Evolutionary conservation across 2,888 invertebrate species (phyloP), one percentile per base, ranked within the genome.

Genomic region (Eristalis arbustorum): DNA sequence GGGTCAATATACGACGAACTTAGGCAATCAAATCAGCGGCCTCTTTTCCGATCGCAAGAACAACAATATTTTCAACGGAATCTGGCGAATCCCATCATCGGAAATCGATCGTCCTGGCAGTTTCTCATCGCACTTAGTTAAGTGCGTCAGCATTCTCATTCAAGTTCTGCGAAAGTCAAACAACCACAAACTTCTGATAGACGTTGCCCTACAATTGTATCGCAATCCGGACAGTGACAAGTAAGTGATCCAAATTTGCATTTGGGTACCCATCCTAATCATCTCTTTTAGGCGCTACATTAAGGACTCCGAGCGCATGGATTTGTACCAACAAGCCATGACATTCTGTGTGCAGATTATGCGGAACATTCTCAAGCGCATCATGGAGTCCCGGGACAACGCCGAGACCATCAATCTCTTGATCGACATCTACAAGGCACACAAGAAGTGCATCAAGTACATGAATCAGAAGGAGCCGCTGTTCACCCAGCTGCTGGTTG

Each of bases 91-190:
- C 91, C 98, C 98, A 0, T 95, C 96, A 1, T 95, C 95, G 80
- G 98, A 99, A 94, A 96, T 98, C 59, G 98, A 98, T 91, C 94
- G 98, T 84, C 96, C 98, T 0, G 98, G 98, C 3, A 97, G 97
- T 88, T 97, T 99, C 91, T 96, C 97, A 0, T 96, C 97, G 42
- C 98, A 98, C 91, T 97, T 98, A 96, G 96, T 96, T 88, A 95
- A 97, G 80, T 97, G 97, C 88, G 95, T 98, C 2, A 94, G 95
- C 25, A 94, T 98, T 40, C 94, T 98, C 6, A 94, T 98, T 93
- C 96, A 97, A 91, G 95, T 98, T 82, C 93, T 98, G 57, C 94
- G 95, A 89, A 96, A 96, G 90, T 95, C 96, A 42, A 95, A 96
- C 78, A 98, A 98, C 91, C 95, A 96, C 90, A 95, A 95, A 90